Base-by-base conservation (phyloP, 2,113 vertebrate genomes). In the Salminus brasiliensis region DNA sequence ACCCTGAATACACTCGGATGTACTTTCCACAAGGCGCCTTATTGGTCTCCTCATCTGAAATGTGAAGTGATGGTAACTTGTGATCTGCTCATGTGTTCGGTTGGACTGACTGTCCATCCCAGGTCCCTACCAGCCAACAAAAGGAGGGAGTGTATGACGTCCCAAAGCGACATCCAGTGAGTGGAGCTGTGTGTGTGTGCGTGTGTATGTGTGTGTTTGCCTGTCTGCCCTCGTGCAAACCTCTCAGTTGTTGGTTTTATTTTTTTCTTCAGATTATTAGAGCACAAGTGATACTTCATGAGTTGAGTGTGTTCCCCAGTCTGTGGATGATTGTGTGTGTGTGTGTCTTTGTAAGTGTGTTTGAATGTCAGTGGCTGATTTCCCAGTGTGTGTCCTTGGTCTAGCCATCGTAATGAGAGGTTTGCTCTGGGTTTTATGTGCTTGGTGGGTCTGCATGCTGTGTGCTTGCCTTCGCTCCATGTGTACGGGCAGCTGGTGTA, bases 91-190 rank as follows among this genome's bases (percentile, higher is more conserved):
- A 65, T 86, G 78, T 83, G 76, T 80, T 85, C 69, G 90, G 89
- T 84, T 91, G 82, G 91, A 81, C 81, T 83, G 66, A 78, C 80
- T 86, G 89, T 90, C 83, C 79, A 81, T 75, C 75, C 81, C 91
- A 99, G 98, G 97, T 99, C 92, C 98, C 98, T 87, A 99, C 96
- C 94, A 98, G 96, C 95, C 98, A 98, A 93, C 98, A 98, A 96
- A 99, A 98, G 90, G 98, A 99, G 94, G 98, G 97, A 93, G 96
- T 99, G 93, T 99, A 99, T 96, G 98, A 99, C 89, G 97, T 99
- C 94, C 98, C 98, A 94, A 99, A 98, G 95, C 96, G 96, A 93
- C 98, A 98, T 95, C 97, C 96, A 95, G 95, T 99, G 96, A 98
- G 96, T 98, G 96, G 96, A 96, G 90, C 87, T 93, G 93, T 92